phyloP scores from a whole-genome alignment of 2,888 invertebrate genomes.

The Melinopterus prodromus region DNA sequence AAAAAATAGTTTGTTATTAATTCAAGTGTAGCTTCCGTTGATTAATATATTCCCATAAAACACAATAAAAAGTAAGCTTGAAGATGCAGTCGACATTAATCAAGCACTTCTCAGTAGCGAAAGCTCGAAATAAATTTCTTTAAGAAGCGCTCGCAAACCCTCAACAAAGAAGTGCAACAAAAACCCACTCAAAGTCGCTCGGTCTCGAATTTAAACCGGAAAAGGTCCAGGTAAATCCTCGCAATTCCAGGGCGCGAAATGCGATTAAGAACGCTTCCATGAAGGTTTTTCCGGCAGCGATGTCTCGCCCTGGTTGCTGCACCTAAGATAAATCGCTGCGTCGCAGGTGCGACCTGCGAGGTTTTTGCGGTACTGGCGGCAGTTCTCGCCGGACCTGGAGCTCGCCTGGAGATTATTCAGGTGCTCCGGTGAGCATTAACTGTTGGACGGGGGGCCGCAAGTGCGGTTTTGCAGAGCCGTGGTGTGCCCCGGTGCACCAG shows the following conservation, averaged over 20 bases:
- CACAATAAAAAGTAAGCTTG: not conserved
- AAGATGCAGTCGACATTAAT: not conserved
- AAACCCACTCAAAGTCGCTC: not conserved
- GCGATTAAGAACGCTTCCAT: not conserved
- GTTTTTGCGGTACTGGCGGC: not conserved
- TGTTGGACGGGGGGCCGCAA: not conserved
- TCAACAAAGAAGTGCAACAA: not conserved
- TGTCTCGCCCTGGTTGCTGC: constrained; percentile 4
- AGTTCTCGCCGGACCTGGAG: not conserved
- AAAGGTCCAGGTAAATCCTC: not conserved
- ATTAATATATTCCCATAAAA: not conserved
- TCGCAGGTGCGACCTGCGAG: constrained; percentile 4
- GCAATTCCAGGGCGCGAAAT: not conserved
- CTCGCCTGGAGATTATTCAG: not conserved
- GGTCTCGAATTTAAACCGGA: constrained; percentile 4
- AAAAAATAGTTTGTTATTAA: too few species aligned
- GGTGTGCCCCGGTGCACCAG: not conserved
- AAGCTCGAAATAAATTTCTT: not conserved
- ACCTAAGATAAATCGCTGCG: not conserved
- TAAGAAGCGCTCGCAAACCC: not conserved
- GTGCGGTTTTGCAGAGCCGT: not conserved
- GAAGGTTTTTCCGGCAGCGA: not conserved
- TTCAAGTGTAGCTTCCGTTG: too few species aligned
- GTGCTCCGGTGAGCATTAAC: not conserved
- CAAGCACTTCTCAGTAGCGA: not conserved